Percentiles rank a stretch among this genome's conserved stretches.
Evolutionary conservation across 2,888 invertebrate genomes (phyloP).

Genomic region (Melanostoma scalare): DNA sequence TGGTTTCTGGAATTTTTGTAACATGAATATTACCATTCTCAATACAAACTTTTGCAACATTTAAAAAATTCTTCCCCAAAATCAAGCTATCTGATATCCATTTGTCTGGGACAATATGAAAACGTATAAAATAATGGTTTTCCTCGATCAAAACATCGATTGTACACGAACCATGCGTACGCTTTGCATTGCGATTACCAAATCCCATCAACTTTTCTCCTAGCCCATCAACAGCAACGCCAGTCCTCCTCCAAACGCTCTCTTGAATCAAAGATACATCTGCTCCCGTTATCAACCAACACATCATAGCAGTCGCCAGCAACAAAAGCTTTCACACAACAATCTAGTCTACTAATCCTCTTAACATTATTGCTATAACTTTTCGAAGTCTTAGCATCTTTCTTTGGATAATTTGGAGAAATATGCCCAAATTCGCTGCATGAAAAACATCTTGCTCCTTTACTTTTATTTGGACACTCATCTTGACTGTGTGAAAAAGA

Average conservation of each 20-base stretch:
- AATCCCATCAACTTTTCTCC: constrained; percentile 36
- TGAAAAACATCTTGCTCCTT: constrained; percentile 41
- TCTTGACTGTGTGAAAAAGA: constrained; percentile 37
- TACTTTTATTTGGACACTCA: constrained; percentile 37
- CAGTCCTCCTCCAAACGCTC: constrained; percentile 29
- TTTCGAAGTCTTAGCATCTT: constrained; percentile 3
- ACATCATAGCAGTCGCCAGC: constrained; percentile 20
- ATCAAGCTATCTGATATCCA: constrained; percentile 37
- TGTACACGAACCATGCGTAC: constrained; percentile 27
- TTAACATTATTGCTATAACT: not conserved
- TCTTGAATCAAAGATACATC: constrained; percentile 35
- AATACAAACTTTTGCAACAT: constrained; percentile 13
- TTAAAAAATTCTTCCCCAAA: constrained; percentile 34
- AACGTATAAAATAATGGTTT: constrained; percentile 9
- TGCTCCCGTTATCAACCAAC: constrained; percentile 29
- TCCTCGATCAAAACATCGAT: constrained; percentile 6
- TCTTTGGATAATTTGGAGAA: constrained; percentile 18
- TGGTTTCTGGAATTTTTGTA: not conserved
- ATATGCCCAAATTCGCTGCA: constrained; percentile 53
- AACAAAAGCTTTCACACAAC: constrained; percentile 2
- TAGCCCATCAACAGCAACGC: constrained; percentile 1
- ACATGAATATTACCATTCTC: constrained; percentile 29
- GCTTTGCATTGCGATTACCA: constrained; percentile 11
- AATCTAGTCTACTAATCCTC: constrained; percentile 26
- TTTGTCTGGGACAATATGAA: constrained; percentile 41